Evolutionary conservation across 1,140 invertebrate species (phyloP).

Genomic region (Laupala kohalensis): DNA sequence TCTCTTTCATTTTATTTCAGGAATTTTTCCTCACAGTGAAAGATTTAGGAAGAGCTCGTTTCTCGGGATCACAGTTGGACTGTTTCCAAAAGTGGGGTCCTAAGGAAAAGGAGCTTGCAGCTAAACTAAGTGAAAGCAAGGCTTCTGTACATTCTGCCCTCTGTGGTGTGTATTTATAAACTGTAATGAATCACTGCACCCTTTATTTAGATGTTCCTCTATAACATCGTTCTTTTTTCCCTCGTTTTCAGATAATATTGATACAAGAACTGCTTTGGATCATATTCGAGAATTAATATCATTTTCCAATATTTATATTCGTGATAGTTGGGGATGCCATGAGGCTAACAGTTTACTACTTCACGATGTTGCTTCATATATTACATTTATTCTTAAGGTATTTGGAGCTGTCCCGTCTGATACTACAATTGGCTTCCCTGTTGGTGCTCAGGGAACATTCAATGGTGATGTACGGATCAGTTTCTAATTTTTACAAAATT

Average conservation of each 20-base stretch:
- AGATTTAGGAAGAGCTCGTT: constrained; percentile 56
- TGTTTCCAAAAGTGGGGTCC: constrained; percentile 52
- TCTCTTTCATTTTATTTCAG: constrained; percentile 36
- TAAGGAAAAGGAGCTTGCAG: constrained; percentile 48
- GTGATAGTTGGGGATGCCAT: constrained; percentile 35
- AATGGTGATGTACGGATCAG: background rate
- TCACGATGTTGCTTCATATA: constrained; percentile 57
- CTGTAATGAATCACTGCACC: too few species aligned
- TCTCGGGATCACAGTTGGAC: constrained; percentile 31
- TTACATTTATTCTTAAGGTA: constrained; percentile 73
- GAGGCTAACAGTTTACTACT: constrained; percentile 42
- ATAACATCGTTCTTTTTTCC: too few species aligned
- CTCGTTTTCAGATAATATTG: constrained; percentile 82
- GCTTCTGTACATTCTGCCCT: constrained; percentile 68
- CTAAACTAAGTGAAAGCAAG: constrained; percentile 51
- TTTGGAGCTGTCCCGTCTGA: constrained; percentile 72
- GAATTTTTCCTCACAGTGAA: constrained; percentile 95
- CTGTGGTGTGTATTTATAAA: too few species aligned
- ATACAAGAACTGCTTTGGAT: constrained; percentile 78
- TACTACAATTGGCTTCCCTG: constrained; percentile 67
- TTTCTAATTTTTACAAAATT: background rate
- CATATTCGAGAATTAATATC: constrained; percentile 69
- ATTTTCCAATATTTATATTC: constrained; percentile 73
- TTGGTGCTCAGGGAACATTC: constrained; percentile 21
- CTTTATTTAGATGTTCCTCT: too few species aligned